These are phyloP conservation scores for Chrysaora quinquecirrha DNA, from an alignment of 30 jellyfish, hydroid and myxozoan genomes.

Conservation along the genomic window DNA sequence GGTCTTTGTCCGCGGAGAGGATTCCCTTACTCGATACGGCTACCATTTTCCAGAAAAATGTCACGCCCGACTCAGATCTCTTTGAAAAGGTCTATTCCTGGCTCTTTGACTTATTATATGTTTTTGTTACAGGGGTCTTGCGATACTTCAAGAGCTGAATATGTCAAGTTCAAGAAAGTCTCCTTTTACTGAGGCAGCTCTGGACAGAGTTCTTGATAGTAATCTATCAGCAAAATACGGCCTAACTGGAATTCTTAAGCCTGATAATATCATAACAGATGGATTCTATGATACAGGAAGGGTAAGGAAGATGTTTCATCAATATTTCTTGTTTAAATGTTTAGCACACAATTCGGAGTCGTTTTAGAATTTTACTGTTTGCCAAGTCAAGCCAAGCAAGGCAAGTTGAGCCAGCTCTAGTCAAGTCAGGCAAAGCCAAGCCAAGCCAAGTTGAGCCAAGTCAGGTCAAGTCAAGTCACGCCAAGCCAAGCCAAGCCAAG, in stretches of 20 bases:
- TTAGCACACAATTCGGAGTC: not conserved
- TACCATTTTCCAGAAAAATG: too few species aligned
- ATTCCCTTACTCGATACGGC: too few species aligned
- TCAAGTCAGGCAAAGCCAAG: not conserved
- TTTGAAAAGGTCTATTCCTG: too few species aligned
- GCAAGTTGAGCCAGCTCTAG: not conserved
- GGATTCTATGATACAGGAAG: constrained; percentile 86
- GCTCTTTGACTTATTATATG: too few species aligned
- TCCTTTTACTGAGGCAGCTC: constrained; percentile 68
- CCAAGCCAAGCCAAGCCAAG: too few species aligned
- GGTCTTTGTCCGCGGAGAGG: too few species aligned
- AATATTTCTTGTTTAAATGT: too few species aligned
- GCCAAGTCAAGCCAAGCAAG: too few species aligned
- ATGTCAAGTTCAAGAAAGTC: constrained; percentile 56
- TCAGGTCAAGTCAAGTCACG: too few species aligned
- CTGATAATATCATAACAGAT: constrained; percentile 61
- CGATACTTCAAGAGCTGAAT: constrained; percentile 72
- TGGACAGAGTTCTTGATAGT: constrained; percentile 66
- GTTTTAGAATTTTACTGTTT: not conserved
- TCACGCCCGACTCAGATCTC: too few species aligned
- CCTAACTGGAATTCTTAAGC: constrained; percentile 48
- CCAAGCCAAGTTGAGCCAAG: too few species aligned
- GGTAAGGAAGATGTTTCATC: constrained; percentile 48
- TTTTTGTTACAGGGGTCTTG: constrained; percentile 59
- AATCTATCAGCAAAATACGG: constrained; percentile 85